Evolutionary conservation across 2,888 invertebrate species (phyloP), one percentile per base, ranked within the genome.

Genomic region (Caenorhabditis sp.): DNA sequence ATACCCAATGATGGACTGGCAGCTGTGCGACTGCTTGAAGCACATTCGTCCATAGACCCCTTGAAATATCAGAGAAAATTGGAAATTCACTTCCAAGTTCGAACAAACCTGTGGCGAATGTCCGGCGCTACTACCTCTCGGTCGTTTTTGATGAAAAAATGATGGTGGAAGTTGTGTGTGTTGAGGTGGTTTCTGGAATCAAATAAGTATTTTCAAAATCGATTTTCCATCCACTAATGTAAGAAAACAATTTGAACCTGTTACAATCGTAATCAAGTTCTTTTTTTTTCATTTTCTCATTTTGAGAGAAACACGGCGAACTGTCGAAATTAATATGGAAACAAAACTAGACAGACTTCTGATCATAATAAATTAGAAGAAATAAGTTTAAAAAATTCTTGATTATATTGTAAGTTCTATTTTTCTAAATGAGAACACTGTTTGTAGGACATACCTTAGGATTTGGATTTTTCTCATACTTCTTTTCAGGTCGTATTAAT

Each of bases 41-140:
- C 60, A 17, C 60, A 60, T 27, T 70, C 75, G 49, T 75, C 75
- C 17, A 67, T 62, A 24, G 69, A 70, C 14, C 67, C 61, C 75
- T 75, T 36, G 27, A 72, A 60, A 1, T 24, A 36, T 24, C n/a
- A n/a, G n/a, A n/a, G n/a, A n/a, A n/a, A n/a, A 14, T 21, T 23
- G 17, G 1, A 1, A 60, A 4, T 49, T 37, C 23, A 14, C 23
- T 19, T 12, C 6, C 6, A 3, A 54, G 26, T 14, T 10, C 12
- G 8, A 57, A 43, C 8, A 3, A 65, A 74, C 76, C 62, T 75
- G 75, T 6, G 79, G 79, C 21, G 75, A 75, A 63, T 77, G 75
- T 49, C 79, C 79, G 12, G 79, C 75, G 70, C 79, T 79, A 54
- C 75, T 77, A 26, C 70, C 75, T 53, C 73, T 64, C 26, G 75